phyloP scores from a whole-genome alignment of 2,113 vertebrate species.

The Ivindomyrus marchei region DNA sequence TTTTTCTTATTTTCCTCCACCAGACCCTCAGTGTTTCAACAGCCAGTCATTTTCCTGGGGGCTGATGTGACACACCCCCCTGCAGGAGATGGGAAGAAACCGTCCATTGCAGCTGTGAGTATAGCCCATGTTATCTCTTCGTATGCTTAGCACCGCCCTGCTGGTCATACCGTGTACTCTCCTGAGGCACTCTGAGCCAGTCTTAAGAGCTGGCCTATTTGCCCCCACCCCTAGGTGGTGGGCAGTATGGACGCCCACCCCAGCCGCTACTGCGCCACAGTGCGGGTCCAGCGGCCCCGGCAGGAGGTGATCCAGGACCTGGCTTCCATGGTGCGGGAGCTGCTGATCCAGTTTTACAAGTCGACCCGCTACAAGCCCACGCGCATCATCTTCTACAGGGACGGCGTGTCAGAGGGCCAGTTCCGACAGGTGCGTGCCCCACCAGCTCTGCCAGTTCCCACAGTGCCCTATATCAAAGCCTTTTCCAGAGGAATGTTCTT shows the following conservation, averaged over 20 bases:
- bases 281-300: conserved; percentile 89
- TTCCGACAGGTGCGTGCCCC: conserved; percentile 81
- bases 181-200: background rate
- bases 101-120: conserved; percentile 95
- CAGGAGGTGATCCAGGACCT: conserved; percentile 98
- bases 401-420: conserved; percentile 91
- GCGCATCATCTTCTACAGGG: conserved; percentile 92
- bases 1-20: background rate
- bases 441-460: background rate
- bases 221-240: conserved; percentile 71
- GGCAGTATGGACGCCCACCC: conserved; percentile 99
- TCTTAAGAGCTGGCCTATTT: background rate
- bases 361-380: conserved; percentile 98
- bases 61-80: conserved; percentile 97
- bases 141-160: background rate
- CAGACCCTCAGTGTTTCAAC: conserved; percentile 98
- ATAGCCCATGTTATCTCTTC: background rate
- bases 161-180: background rate
- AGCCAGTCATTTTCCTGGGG: conserved; percentile 98
- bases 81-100: conserved; percentile 97
- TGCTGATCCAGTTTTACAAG: conserved; percentile 99
- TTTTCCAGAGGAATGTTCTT: conserved; percentile 1
- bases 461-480: background rate
- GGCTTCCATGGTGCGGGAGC: conserved; percentile 95
- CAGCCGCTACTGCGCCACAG: conserved; percentile 97